phyloP scores from a whole-genome alignment of 2,113 vertebrate genomes.

The Buteo buteo region DNA sequence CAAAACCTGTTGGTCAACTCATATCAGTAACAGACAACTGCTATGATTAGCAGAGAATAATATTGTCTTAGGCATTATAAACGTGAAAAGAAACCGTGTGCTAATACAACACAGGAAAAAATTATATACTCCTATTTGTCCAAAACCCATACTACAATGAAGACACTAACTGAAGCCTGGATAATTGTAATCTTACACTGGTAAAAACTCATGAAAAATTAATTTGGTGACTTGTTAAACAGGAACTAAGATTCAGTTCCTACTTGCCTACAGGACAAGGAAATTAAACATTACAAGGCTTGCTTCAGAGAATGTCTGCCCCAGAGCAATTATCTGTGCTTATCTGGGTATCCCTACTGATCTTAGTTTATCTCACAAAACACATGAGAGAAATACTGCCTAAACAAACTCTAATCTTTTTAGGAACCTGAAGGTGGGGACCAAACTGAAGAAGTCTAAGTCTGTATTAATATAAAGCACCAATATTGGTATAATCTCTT shows the following conservation, averaged over 20 bases:
- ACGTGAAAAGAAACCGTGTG: neutral
- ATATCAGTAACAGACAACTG: neutral
- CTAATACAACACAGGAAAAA: neutral
- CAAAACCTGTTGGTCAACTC: neutral
- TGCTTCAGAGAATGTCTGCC: conserved; percentile 13
- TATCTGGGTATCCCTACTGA: neutral
- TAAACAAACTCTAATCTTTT: conserved; percentile 15
- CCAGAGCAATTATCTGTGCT: conserved; percentile 37
- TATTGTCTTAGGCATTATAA: neutral
- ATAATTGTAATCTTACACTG: neutral
- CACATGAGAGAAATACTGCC: neutral
- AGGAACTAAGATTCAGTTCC: neutral
- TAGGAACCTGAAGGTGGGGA: neutral
- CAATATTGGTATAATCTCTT: neutral
- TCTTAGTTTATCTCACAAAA: conserved; percentile 13
- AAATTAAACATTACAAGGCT: conserved; percentile 22
- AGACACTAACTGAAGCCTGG: neutral
- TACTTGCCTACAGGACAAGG: neutral
- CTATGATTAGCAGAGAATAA: neutral
- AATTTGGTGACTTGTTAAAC: neutral
- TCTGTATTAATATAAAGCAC: neutral
- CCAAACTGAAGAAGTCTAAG: neutral
- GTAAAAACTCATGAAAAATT: neutral
- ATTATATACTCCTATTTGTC: neutral
- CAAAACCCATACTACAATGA: neutral